These are phyloP conservation scores for Aphaenogaster floridana DNA, from an alignment of 1,140 invertebrate species.

Conservation along the genomic window DNA sequence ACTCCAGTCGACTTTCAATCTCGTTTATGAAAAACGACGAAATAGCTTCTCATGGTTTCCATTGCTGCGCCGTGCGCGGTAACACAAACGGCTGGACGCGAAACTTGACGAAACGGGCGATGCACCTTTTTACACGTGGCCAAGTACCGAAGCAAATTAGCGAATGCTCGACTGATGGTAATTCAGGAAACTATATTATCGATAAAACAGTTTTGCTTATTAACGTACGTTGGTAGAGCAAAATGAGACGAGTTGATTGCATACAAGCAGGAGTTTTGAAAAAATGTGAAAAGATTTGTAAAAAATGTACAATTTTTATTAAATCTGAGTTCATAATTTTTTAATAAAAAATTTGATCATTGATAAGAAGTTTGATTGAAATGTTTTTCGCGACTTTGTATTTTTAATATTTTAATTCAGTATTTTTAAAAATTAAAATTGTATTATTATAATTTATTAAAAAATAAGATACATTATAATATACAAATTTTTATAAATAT, in stretches of 20 bases:
- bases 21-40: slow-evolving; percentile 28
- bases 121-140: background rate
- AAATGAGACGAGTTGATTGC: background rate
- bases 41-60: slow-evolving; percentile 8
- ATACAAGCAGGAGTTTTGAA: background rate
- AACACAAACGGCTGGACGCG: background rate
- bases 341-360: background rate
- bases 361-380: background rate
- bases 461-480: background rate
- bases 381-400: background rate
- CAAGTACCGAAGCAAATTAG: background rate
- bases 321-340: background rate
- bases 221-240: background rate
- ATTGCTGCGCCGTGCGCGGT: slow-evolving; percentile 29
- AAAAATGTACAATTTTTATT: no score
- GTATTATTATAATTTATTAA: background rate
- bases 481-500: background rate
- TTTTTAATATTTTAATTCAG: background rate
- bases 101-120: background rate
- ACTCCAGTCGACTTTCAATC: background rate
- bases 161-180: background rate
- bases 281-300: background rate
- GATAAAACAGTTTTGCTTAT: background rate
- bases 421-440: background rate
- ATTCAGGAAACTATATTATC: background rate